These are phyloP conservation scores for Rhynchonycteris naso DNA, from an alignment of 2,797 vertebrate species.

Conservation along the genomic window DNA sequence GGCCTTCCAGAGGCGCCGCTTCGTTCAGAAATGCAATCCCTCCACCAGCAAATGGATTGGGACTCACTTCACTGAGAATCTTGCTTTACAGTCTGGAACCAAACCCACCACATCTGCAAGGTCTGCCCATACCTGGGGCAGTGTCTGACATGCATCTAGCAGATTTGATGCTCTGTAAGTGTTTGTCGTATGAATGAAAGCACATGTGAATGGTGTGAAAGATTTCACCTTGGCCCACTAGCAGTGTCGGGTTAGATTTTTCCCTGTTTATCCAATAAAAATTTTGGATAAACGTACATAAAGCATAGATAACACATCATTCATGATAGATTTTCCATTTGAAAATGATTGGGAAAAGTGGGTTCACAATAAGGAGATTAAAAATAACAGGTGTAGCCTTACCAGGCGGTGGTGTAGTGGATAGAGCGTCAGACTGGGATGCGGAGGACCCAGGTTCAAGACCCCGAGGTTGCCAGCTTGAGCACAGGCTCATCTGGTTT, in stretches of 20 bases:
- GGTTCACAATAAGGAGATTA: neutral
- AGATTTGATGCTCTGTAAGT: neutral
- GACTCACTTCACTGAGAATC: neutral
- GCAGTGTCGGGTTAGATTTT: neutral
- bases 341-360: neutral
- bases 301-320: neutral
- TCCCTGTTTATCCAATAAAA: neutral
- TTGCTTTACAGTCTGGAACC: neutral
- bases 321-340: neutral
- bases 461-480: no score
- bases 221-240: neutral
- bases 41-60: neutral
- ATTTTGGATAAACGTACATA: neutral
- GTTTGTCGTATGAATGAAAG: neutral
- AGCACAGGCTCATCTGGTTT: no score
- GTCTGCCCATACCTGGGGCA: neutral
- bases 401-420: no score
- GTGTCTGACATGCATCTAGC: neutral
- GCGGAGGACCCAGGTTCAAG: no score
- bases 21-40: neutral
- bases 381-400: slow-evolving; percentile 16
- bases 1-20: neutral
- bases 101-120: neutral
- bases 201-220: neutral
- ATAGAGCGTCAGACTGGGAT: no score